Base-by-base conservation (phyloP, 2,888 invertebrate species). In the Lasioglossum calceatum region DNA sequence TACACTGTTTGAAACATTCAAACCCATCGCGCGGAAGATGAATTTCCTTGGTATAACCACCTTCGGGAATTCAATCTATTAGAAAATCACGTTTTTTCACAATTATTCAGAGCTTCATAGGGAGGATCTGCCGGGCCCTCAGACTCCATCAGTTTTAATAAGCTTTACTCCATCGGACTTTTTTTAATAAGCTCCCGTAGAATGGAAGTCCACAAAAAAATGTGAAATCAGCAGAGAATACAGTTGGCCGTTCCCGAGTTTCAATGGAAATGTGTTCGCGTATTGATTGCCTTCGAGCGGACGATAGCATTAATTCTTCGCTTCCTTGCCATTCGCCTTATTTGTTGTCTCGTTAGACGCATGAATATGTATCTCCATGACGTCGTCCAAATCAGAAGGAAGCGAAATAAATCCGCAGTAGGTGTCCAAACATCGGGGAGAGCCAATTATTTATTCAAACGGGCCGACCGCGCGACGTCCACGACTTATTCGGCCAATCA, bases 401-500 rank as follows among this genome's bases (percentile, higher is more conserved):
- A 72, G 70, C 47, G 36, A 74, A 71, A 79, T 79, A 70, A 78
- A 82, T 78, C 47, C 39, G 23, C 54, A 12, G 42, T 50, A 16
- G 14, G 8, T n/a, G 44, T 72, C 5, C 78, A 83, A 82, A 83
- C 54, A 82, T 83, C 61, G 75, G 50, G 75, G 7, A 12, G 36
- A 67, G 54, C 39, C 44, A 32, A 79, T 83, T 83, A 79, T 83
- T 79, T 79, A 64, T 76, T 71, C 54, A 54, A 70, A n/a, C 42
- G 10, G 16, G 47, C 16, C 39, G 14, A 8, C n/a, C 27, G 54
- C 19, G 67, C 67, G 50, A 42, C 75, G 74, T 27, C 27, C 4
- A 12, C 44, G 70, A 23, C 61, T 42, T 78, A 71, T 85, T 85
- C 75, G 50, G 71, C 23, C 70, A 75, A 85, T 83, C 82, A 85